Evolutionary conservation across 1,140 invertebrate species (phyloP).

Genomic region (Meloidogyne chitwoodi): DNA sequence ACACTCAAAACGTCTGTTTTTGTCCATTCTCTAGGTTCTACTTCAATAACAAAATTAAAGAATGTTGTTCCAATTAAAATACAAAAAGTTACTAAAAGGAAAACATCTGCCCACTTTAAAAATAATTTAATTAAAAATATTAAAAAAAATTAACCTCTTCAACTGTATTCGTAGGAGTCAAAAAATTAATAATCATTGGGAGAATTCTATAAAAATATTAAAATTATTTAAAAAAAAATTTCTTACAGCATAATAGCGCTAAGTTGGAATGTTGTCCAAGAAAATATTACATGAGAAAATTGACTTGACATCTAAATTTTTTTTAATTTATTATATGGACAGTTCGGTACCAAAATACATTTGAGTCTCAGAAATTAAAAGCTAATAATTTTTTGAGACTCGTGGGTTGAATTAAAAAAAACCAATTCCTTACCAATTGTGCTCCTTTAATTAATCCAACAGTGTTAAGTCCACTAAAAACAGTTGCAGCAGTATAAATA

Average conservation of each 20-base stretch:
- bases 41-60: conserved; percentile 14
- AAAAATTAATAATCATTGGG: not conserved
- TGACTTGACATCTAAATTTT: not conserved
- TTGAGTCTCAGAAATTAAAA: too few relatives aligned
- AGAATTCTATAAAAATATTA: not conserved
- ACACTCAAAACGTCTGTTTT: not conserved
- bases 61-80: conserved; percentile 14
- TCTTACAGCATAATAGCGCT: not conserved
- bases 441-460: conserved; percentile 6
- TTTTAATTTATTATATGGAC: too few relatives aligned
- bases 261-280: not conserved
- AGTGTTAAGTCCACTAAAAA: conserved; percentile 3
- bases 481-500: conserved; percentile 6
- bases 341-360: too few relatives aligned
- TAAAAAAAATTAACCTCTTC: not conserved
- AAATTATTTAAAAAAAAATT: not conserved
- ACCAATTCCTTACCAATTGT: not conserved
- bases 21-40: conserved; percentile 11
- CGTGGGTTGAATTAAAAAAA: too few relatives aligned
- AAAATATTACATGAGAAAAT: not conserved
- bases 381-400: too few relatives aligned
- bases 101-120: not conserved
- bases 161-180: not conserved
- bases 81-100: not conserved
- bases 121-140: not conserved